Percentiles rank a stretch among this genome's conserved stretches.
phyloP scores from a whole-genome alignment of 2,113 vertebrate species.

The Rhea pennata region DNA sequence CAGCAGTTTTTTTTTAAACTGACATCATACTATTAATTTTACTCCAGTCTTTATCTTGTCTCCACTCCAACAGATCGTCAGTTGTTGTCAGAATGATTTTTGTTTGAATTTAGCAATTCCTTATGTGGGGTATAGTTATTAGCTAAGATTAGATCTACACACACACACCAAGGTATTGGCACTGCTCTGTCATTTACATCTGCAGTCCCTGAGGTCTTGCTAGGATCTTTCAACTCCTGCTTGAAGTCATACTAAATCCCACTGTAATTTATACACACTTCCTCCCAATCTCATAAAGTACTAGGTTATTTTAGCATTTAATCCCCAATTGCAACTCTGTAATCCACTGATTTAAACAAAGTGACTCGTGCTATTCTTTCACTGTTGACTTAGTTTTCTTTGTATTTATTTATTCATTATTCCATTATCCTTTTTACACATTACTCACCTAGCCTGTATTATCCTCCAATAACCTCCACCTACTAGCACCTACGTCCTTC shows the following conservation, averaged over 20 bases:
- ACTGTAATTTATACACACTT: neutral
- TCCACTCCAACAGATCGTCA: neutral
- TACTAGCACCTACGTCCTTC: neutral
- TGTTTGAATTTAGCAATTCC: constrained; percentile 20
- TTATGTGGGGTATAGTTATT: constrained; percentile 1
- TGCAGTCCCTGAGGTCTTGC: neutral
- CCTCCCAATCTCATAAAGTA: neutral
- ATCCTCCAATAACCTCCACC: neutral
- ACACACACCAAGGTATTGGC: constrained; percentile 7
- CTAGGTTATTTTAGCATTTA: neutral
- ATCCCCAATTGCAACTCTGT: neutral
- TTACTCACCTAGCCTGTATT: neutral
- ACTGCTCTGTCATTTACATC: constrained; percentile 13
- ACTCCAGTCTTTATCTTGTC: neutral
- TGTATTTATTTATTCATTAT: neutral
- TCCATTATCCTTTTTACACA: neutral
- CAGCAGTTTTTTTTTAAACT: neutral
- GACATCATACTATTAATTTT: neutral
- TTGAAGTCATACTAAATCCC: neutral
- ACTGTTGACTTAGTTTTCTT: neutral
- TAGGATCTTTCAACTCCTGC: neutral
- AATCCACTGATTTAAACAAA: neutral
- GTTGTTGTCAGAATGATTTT: constrained; percentile 11
- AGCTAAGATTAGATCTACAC: constrained; percentile 5
- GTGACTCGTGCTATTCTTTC: neutral